Percentiles rank a stretch among this genome's conserved stretches.
Evolutionary conservation across 2,888 invertebrate species (phyloP).

Genomic region (Megastigmus dorsalis): DNA sequence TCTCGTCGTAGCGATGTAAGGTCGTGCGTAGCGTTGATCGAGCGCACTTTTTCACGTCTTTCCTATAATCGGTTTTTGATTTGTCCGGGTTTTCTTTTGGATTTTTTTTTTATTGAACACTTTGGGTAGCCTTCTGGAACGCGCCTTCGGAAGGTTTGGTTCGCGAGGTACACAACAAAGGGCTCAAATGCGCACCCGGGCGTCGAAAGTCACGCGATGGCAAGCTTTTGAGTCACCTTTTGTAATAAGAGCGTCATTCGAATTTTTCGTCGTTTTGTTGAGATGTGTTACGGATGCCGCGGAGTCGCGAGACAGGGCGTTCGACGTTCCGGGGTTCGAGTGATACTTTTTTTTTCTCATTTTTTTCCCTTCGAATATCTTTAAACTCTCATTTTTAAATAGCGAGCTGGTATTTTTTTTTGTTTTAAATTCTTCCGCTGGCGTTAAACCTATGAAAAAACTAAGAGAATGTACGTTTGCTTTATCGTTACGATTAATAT

Average conservation of each 20-base stretch:
- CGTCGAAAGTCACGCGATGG: conserved; percentile 58
- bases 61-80: too few species aligned
- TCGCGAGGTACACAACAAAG: too few species aligned
- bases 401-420: conserved; percentile 62
- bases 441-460: conserved; percentile 69
- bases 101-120: conserved; percentile 63
- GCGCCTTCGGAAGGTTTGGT: neutral
- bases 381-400: conserved; percentile 42
- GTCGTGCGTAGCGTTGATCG: too few species aligned
- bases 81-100: neutral
- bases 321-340: conserved; percentile 69
- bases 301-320: conserved; percentile 68
- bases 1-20: too few species aligned
- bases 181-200: neutral
- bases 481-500: conserved; percentile 57
- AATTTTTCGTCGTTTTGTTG: conserved; percentile 39
- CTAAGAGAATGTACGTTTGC: conserved; percentile 67
- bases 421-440: conserved; percentile 66
- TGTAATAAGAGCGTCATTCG: conserved; percentile 57
- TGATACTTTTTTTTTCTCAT: conserved; percentile 51
- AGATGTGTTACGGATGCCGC: conserved; percentile 9
- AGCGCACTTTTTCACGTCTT: too few species aligned
- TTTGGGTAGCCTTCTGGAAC: conserved; percentile 66
- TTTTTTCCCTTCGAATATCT: conserved; percentile 4
- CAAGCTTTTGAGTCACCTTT: conserved; percentile 63